Base-by-base conservation (phyloP, 2,113 vertebrate species). In the Peromyscus maniculatus region DNA sequence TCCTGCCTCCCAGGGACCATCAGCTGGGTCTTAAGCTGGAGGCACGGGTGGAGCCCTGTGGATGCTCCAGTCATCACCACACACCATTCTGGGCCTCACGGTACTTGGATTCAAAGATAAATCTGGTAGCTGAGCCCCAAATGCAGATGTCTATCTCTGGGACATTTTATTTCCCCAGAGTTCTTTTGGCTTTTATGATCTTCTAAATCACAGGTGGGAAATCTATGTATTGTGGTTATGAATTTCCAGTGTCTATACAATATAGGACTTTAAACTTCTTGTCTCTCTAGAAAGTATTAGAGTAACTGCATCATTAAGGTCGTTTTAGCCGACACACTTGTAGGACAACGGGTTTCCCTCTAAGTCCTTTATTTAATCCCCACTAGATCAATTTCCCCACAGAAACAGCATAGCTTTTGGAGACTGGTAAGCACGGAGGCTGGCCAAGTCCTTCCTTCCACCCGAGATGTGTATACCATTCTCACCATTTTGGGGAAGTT, bases 111-210 rank as follows among this genome's bases (percentile, higher is more conserved):
- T 96, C 59, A 94, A 89, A 80, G 33, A 75, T 36, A 59, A 69
- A 89, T 94, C 52, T 31, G 8, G 11, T 57, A 22, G 31, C 36
- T 87, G 39, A 97, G 67, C 46, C 16, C 62, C 89, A 89, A 93
- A 89, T 87, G 88, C 10, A 87, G 91, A 91, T 2, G 55, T 80
- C 82, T 97, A 57, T 89, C 5, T 96, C 59, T 92, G 26, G 75
- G 94, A 91, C 15, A 82, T 94, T 57, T 49, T 91, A 55, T 96
- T 80, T 74, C 74, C 88, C 79, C 46, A 79, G 88, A 97, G 36
- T 74, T 95, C 89, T 96, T 62, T 74, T 59, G 64, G 64, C 94
- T 59, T 59, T 97, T 96, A 5, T 84, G 95, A 79, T 89, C 74
- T 49, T 36, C 9, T 93, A 19, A 97, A 9, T 10, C 69, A 69